Conservation (phyloP, 2,797 vertebrate genomes). For the Jordanella pulchra region DNA sequence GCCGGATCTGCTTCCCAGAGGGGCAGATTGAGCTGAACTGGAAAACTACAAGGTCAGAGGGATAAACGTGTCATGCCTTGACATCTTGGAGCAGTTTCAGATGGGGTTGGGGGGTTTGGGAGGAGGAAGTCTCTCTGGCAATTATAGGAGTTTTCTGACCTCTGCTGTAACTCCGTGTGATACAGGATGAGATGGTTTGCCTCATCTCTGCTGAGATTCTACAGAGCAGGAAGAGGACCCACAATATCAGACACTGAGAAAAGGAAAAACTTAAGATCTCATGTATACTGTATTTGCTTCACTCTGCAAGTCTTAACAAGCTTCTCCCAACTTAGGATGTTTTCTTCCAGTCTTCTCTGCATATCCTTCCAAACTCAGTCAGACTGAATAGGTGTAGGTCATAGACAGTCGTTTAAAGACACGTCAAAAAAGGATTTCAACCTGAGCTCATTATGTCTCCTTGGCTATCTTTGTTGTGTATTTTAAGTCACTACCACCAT, state of each 20-base stretch:
- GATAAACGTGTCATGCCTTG: constrained; percentile 55
- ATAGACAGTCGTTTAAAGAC: too few species aligned
- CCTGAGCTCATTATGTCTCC: too few species aligned
- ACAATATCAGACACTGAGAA: constrained; percentile 1
- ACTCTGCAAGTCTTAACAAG: too few species aligned
- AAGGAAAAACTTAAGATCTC: too few species aligned
- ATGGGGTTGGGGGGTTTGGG: constrained; percentile 25
- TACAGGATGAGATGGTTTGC: constrained; percentile 10
- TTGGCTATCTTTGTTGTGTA: too few species aligned
- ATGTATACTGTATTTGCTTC: too few species aligned
- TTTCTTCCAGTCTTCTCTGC: too few species aligned
- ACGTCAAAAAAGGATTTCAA: too few species aligned
- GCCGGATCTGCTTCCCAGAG: constrained; percentile 23
- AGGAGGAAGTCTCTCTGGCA: constrained; percentile 24
- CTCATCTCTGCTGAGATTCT: constrained; percentile 14
- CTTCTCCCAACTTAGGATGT: too few species aligned
- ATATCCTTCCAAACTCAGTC: too few species aligned
- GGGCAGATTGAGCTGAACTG: constrained; percentile 48
- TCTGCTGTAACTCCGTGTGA: constrained; percentile 26
- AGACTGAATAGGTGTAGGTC: too few species aligned
- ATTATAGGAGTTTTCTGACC: constrained; percentile 45
- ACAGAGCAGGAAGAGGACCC: background rate
- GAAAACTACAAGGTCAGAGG: constrained; percentile 49
- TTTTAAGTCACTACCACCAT: too few species aligned
- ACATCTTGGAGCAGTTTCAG: constrained; percentile 40